Evolutionary conservation across 2,888 invertebrate species (phyloP).

Genomic region (Diarsia brunnea): DNA sequence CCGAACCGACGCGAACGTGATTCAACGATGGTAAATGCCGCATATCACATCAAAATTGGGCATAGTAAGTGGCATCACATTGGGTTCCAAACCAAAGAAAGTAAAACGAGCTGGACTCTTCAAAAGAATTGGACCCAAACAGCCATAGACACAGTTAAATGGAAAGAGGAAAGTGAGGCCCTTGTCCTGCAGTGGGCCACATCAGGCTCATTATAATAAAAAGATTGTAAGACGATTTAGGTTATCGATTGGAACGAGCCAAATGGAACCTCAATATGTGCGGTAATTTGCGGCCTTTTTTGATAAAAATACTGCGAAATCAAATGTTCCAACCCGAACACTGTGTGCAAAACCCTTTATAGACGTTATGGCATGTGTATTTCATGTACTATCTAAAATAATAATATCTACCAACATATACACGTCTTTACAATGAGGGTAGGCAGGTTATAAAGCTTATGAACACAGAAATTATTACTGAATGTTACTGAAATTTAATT

Average conservation of each 20-base stretch:
- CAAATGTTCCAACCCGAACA: neutral
- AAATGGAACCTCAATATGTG: neutral
- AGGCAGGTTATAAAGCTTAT: conserved; percentile 11
- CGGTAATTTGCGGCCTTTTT: too few relatives aligned
- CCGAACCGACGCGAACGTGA: neutral
- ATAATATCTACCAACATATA: neutral
- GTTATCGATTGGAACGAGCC: neutral
- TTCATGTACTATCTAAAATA: neutral
- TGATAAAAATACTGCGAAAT: neutral
- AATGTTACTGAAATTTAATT: conserved; percentile 28
- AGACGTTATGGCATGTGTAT: neutral
- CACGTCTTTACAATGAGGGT: conserved; percentile 9
- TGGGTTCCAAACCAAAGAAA: too few relatives aligned
- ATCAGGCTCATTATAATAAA: too few relatives aligned
- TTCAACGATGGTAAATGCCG: neutral
- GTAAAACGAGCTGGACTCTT: too few relatives aligned
- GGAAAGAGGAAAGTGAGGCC: too few relatives aligned
- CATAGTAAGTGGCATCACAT: too few relatives aligned
- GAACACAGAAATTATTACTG: conserved; percentile 9
- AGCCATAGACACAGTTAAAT: too few relatives aligned
- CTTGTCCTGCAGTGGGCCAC: too few relatives aligned
- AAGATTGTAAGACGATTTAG: neutral
- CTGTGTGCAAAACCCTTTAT: neutral
- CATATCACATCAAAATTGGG: too few relatives aligned
- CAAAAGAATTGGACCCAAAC: too few relatives aligned